These are phyloP conservation scores for Coccyzus lansbergi DNA, from an alignment of 2,797 vertebrate species.

Conservation along the genomic window DNA sequence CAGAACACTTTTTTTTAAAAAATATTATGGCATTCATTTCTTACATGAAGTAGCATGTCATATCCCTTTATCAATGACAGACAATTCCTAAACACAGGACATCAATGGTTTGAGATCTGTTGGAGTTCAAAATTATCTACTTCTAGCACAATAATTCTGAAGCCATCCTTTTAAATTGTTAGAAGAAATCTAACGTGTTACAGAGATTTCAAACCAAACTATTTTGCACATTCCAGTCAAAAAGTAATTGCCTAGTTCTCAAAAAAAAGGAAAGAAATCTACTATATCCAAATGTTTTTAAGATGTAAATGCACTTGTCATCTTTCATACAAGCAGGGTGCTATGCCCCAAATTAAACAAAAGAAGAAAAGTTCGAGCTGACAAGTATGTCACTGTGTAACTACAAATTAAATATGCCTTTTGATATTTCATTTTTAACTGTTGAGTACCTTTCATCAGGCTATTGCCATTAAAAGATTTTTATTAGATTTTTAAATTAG, in stretches of 20 bases:
- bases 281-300: conserved; percentile 55
- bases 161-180: not conserved
- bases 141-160: not conserved
- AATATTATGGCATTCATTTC: not conserved
- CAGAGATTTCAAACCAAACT: conserved; percentile 15
- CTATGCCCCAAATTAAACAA: conserved; percentile 55
- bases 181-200: conserved; percentile 14
- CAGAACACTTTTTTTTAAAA: not conserved
- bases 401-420: conserved; percentile 62
- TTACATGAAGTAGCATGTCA: not conserved
- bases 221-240: conserved; percentile 36
- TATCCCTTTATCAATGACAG: not conserved
- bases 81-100: not conserved
- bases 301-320: conserved; percentile 68
- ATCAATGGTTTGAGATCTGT: not conserved
- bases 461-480: conserved; percentile 28
- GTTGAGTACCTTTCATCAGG: conserved; percentile 52
- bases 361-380: conserved; percentile 60
- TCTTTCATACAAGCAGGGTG: conserved; percentile 56
- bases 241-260: conserved; percentile 9
- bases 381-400: conserved; percentile 42
- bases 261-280: not conserved
- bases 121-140: not conserved
- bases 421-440: conserved; percentile 62
- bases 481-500: conserved; percentile 30